A percentile compares a stretch with the other conserved stretches of the same genome.
Conservation (phyloP, 37 sponge, comb jelly and placozoan species). For the Aplysina aerophoba region DNA sequence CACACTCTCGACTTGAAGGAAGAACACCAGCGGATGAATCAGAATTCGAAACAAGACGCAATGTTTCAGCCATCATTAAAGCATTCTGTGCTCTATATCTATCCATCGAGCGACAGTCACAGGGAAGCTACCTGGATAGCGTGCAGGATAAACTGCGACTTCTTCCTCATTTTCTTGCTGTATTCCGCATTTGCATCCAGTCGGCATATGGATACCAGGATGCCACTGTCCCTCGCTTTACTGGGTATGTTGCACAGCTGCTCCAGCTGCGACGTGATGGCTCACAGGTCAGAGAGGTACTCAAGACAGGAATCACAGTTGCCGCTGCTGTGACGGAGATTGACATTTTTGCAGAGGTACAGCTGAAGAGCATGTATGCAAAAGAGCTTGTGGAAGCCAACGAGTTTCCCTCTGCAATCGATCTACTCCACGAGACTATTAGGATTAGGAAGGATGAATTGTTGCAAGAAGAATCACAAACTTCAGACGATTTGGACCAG, state of each 20-base stretch:
- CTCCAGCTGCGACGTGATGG: not conserved
- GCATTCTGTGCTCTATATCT: not conserved
- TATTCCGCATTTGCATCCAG: not conserved
- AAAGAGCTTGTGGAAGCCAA: not conserved
- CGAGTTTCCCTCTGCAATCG: not conserved
- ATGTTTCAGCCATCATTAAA: not conserved
- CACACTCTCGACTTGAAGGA: not conserved
- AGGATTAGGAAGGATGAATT: not conserved
- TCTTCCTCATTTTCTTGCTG: not conserved
- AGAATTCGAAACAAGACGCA: no score
- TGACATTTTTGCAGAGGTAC: no score
- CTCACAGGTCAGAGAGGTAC: not conserved
- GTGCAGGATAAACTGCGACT: conserved; percentile 2
- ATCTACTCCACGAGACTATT: not conserved
- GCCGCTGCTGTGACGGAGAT: not conserved
- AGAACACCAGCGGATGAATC: no score
- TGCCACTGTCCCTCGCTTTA: not conserved
- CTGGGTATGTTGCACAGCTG: not conserved
- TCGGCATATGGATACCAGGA: not conserved
- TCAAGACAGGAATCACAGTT: not conserved
- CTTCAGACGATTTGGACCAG: not conserved
- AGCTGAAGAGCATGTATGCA: not conserved
- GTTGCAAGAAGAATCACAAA: not conserved
- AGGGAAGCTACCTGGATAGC: not conserved
- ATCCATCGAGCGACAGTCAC: not conserved